phyloP scores from a whole-genome alignment of 2,888 invertebrate species.

The Noctua fimbriata region DNA sequence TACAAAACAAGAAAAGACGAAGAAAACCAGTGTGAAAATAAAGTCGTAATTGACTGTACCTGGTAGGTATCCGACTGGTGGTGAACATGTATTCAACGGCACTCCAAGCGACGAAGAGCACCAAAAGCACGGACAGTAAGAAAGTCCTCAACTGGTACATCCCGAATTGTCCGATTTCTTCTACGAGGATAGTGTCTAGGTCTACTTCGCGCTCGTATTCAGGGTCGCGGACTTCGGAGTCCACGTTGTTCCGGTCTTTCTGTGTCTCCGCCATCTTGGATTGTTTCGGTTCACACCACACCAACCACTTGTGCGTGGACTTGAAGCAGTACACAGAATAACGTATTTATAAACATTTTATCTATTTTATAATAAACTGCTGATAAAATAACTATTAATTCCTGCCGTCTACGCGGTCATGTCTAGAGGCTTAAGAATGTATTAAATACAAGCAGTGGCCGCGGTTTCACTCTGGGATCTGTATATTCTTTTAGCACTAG shows the following conservation, averaged over 20 bases:
- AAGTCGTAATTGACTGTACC: conserved; percentile 68
- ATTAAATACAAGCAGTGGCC: conserved; percentile 10
- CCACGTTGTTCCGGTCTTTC: conserved; percentile 21
- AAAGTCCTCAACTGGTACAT: conserved; percentile 77
- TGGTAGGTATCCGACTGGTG: conserved; percentile 79
- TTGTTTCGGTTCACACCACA: background rate
- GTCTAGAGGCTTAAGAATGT: conserved; percentile 46
- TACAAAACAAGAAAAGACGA: background rate
- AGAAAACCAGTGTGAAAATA: background rate
- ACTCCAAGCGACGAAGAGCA: conserved; percentile 78
- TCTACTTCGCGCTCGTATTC: conserved; percentile 68
- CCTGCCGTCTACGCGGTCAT: conserved; percentile 30
- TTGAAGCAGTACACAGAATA: conserved; percentile 21
- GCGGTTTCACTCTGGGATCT: background rate
- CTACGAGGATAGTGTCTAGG: conserved; percentile 79
- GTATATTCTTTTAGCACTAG: background rate
- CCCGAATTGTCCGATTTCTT: conserved; percentile 84
- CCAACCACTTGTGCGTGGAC: conserved; percentile 34
- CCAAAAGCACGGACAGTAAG: conserved; percentile 71
- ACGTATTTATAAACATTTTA: conserved; percentile 40
- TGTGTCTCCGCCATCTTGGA: conserved; percentile 34
- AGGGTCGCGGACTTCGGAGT: background rate
- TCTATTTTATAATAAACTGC: conserved; percentile 51
- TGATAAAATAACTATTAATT: conserved; percentile 51
- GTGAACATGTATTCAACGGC: conserved; percentile 83